A percentile compares a stretch with the other conserved stretches of the same genome.
Conservation (phyloP, 1,140 invertebrate genomes). For the Papilio polyxenes region DNA sequence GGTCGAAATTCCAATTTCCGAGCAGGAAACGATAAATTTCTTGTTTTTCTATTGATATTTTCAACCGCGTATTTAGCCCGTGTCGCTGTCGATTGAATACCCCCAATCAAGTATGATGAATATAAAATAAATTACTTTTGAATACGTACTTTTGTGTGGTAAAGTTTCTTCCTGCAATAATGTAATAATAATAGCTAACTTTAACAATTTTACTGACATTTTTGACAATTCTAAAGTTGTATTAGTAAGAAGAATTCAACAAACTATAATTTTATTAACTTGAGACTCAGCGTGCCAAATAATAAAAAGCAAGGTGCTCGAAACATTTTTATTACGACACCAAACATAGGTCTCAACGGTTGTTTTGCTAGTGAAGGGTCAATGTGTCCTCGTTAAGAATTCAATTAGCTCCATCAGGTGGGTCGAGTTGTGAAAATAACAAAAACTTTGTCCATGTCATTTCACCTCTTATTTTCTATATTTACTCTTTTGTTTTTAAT, state of each 20-base stretch:
- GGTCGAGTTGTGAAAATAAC: constrained; percentile 19
- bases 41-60: constrained; percentile 59
- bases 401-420: constrained; percentile 31
- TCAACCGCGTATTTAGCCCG: constrained; percentile 49
- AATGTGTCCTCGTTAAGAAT: constrained; percentile 14
- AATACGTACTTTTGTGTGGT: background rate
- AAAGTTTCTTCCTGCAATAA: background rate
- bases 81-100: constrained; percentile 58
- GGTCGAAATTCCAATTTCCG: constrained; percentile 69
- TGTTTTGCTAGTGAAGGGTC: constrained; percentile 28
- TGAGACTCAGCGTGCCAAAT: background rate
- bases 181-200: no score
- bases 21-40: constrained; percentile 63
- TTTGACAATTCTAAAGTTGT: no score
- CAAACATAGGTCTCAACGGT: background rate
- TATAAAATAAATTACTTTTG: constrained; percentile 49
- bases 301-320: background rate
- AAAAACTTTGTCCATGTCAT: background rate
- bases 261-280: background rate
- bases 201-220: background rate
- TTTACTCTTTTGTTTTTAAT: background rate
- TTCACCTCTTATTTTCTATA: background rate
- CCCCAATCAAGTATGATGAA: constrained; percentile 49
- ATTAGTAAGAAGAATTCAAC: no score
- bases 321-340: constrained; percentile 23